These are phyloP conservation scores for Megalonaias nervosa DNA, from an alignment of 1,140 invertebrate genomes.

Conservation along the genomic window DNA sequence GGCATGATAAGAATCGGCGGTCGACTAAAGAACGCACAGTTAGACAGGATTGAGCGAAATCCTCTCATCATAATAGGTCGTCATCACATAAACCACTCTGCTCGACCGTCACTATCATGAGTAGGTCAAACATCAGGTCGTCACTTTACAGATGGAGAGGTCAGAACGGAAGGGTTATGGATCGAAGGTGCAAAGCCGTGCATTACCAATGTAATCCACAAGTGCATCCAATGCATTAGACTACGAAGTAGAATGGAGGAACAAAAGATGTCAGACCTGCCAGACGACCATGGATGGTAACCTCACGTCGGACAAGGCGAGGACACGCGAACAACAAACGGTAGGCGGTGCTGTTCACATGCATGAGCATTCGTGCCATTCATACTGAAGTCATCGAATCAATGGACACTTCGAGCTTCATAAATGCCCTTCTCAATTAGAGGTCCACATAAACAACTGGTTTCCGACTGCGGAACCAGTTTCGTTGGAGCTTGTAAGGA, in stretches of 20 bases:
- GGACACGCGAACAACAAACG: conserved; percentile 7
- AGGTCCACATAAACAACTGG: not conserved
- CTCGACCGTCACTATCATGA: conserved; percentile 8
- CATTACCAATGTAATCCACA: conserved; percentile 11
- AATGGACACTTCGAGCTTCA: conserved; percentile 6
- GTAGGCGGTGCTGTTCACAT: conserved; percentile 34
- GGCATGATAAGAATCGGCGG: conserved; percentile 5
- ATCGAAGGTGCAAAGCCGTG: conserved; percentile 19
- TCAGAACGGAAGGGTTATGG: conserved; percentile 28
- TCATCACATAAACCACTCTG: conserved; percentile 1
- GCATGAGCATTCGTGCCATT: conserved; percentile 13
- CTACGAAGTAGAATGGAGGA: not conserved
- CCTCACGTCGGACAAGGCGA: conserved; percentile 2
- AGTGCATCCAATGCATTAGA: conserved; percentile 18
- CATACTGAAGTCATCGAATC: conserved; percentile 23
- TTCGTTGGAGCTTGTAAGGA: conserved; percentile 14
- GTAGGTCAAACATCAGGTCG: conserved; percentile 6
- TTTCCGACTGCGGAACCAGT: conserved; percentile 9
- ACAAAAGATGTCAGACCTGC: conserved; percentile 12
- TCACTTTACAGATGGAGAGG: conserved; percentile 21
- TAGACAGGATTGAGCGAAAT: conserved; percentile 4
- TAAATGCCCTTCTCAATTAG: conserved; percentile 1
- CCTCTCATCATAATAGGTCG: not conserved
- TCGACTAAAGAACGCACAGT: not conserved
- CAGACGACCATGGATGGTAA: conserved; percentile 3